These are phyloP conservation scores for Anableps anableps DNA, from an alignment of 2,797 vertebrate genomes.

Conservation along the genomic window DNA sequence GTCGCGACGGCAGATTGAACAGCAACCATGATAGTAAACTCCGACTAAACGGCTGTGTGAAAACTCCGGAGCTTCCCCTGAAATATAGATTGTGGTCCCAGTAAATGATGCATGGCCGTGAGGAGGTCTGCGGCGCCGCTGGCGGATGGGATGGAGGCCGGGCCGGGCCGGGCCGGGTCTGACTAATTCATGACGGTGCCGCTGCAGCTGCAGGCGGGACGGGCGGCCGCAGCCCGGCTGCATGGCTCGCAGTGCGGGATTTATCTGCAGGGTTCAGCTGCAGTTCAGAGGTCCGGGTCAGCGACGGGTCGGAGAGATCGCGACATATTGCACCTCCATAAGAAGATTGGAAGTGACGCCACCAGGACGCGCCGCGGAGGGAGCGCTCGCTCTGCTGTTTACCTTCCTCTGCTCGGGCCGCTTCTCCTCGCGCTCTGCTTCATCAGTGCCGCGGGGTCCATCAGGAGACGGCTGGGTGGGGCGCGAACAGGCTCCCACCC, in stretches of 20 bases:
- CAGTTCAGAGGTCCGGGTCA: constrained; percentile 19
- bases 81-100: constrained; percentile 34
- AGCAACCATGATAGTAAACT: constrained; percentile 14
- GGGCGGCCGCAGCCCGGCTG: constrained; percentile 6
- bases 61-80: constrained; percentile 20
- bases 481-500: background rate
- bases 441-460: background rate
- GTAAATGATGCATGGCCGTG: constrained; percentile 47
- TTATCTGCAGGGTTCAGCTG: constrained; percentile 28
- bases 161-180: background rate
- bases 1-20: background rate
- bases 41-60: constrained; percentile 12
- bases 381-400: background rate
- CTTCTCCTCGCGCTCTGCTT: background rate
- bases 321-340: constrained; percentile 9
- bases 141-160: constrained; percentile 3
- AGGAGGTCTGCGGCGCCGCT: constrained; percentile 10
- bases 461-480: background rate
- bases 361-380: background rate
- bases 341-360: constrained; percentile 14
- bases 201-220: constrained; percentile 16
- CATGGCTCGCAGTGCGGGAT: constrained; percentile 16
- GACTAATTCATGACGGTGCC: constrained; percentile 58
- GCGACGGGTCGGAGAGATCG: constrained; percentile 3
- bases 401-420: background rate